Conservation (phyloP, 2,888 invertebrate genomes). For the Tuberolachnus salignus region DNA sequence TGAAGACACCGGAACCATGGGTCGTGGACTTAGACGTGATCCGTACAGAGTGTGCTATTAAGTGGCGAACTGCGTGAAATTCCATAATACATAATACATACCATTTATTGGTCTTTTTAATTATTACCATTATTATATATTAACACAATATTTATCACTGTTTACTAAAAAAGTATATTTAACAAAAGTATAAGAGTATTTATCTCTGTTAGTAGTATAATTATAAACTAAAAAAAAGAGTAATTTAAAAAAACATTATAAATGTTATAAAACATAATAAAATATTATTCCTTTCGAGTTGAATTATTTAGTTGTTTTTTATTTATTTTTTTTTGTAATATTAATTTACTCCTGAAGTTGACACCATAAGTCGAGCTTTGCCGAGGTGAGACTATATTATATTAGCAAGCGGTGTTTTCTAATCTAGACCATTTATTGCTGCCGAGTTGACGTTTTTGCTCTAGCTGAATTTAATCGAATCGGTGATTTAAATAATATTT, state of each 20-base stretch:
- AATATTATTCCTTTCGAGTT: slow-evolving; percentile 41
- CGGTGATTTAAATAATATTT: no score
- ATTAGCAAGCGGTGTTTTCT: no score
- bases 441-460: no score
- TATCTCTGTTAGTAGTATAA: slow-evolving; percentile 46
- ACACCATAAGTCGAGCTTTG: no score
- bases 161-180: neutral
- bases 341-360: no score
- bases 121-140: slow-evolving; percentile 3
- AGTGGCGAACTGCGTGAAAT: neutral
- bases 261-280: slow-evolving; percentile 42
- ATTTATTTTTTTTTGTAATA: neutral
- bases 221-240: slow-evolving; percentile 14
- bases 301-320: neutral
- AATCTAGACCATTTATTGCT: no score
- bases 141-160: neutral
- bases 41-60: slow-evolving; percentile 41
- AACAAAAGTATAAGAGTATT: neutral
- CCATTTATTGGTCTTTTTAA: neutral
- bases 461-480: no score
- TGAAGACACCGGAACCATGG: slow-evolving; percentile 26
- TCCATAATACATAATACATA: no score
- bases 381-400: no score
- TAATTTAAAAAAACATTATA: slow-evolving; percentile 26
- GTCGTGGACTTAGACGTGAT: slow-evolving; percentile 22